Conservation (phyloP, 2,797 vertebrate species). For the Sarcophilus harrisii region DNA sequence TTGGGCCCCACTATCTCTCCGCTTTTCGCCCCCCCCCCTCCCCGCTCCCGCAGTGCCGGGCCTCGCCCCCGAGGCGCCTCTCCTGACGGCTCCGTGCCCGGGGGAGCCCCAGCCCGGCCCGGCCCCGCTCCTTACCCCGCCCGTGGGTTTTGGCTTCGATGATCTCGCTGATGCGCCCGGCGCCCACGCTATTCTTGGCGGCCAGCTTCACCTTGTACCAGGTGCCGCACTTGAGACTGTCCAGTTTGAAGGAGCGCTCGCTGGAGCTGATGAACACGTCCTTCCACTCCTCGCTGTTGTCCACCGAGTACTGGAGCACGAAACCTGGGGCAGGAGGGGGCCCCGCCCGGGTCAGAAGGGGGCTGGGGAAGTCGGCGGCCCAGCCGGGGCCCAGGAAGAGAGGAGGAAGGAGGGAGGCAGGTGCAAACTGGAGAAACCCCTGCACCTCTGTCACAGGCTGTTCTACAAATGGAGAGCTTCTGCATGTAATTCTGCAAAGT, state of each 20-base stretch:
- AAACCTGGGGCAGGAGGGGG: conserved; percentile 87
- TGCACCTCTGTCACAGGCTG: not conserved
- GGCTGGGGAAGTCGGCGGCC: not conserved
- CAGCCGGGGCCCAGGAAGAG: conserved; percentile 81
- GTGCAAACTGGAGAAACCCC: conserved; percentile 53
- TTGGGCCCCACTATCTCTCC: not conserved
- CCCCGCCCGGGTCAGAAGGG: not conserved
- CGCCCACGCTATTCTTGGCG: conserved; percentile 98
- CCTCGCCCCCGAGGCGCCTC: not conserved
- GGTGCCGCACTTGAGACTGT: conserved; percentile 97
- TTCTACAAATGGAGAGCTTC: not conserved
- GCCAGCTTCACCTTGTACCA: conserved; percentile 99
- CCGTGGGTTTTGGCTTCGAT: conserved; percentile 99
- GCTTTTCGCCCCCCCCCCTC: not conserved
- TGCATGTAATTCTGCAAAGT: not conserved
- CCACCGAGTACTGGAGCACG: conserved; percentile 97
- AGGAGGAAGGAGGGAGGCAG: conserved; percentile 75
- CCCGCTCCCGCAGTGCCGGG: conserved; percentile 39
- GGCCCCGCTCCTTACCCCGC: conserved; percentile 91
- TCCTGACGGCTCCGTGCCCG: not conserved
- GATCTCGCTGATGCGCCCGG: conserved; percentile 98
- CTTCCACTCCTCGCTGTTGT: conserved; percentile 99
- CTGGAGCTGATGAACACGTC: conserved; percentile 97
- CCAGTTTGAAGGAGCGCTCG: conserved; percentile 96
- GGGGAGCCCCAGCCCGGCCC: not conserved